Evolutionary conservation across 2,113 vertebrate species (phyloP).

Genomic region (human): GRCh38 chr1:156937001-156937500

Average conservation of each 20-base stretch:
- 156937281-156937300: conserved; percentile 81
- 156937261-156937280: conserved; percentile 82
- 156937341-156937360: not conserved
- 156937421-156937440: not conserved
- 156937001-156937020: conserved; percentile 66
- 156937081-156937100: not conserved
- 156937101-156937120: not conserved
- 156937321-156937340: not conserved
- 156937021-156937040: not conserved
- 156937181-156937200: no score
- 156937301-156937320: conserved; percentile 70
- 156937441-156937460: conserved; percentile 58
- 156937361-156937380: not conserved
- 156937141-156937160: not conserved
- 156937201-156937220: not conserved
- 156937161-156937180: not conserved
- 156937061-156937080: not conserved
- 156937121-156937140: not conserved
- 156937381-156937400: conserved; percentile 13
- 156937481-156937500: conserved; percentile 85
- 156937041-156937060: not conserved
- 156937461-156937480: conserved; percentile 74
- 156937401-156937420: conserved; percentile 15
- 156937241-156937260: conserved; percentile 79
- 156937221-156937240: not conserved